Conservation (phyloP, 2,113 vertebrate species). For the Macquaria ambigua region DNA sequence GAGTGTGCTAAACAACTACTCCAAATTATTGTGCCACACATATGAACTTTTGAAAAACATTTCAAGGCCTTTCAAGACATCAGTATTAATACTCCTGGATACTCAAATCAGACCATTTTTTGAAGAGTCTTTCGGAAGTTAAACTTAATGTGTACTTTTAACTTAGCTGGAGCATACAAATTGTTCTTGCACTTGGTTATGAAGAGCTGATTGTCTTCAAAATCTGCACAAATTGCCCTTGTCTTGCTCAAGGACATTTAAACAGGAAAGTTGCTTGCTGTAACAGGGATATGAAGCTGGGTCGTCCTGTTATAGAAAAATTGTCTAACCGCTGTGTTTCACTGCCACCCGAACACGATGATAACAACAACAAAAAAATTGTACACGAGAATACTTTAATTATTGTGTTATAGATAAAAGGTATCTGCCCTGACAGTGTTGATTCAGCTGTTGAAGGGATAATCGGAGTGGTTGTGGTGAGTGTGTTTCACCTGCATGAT, state of each 20-base stretch:
- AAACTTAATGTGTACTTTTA: background rate
- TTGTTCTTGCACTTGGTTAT: background rate
- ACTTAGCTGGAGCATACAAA: background rate
- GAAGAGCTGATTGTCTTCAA: background rate
- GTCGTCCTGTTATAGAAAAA: background rate
- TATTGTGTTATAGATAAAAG: background rate
- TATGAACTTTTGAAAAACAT: no score
- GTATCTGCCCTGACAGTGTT: background rate
- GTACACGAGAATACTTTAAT: background rate
- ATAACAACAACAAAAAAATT: background rate
- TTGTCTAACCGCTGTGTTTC: background rate
- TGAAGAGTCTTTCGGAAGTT: no score
- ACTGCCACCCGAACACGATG: background rate
- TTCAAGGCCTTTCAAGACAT: no score
- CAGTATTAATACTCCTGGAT: no score
- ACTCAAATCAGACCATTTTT: no score
- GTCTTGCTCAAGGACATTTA: background rate
- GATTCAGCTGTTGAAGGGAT: background rate
- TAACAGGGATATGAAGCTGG: background rate
- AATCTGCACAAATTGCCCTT: no score
- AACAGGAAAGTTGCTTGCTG: background rate
- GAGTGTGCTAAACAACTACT: no score
- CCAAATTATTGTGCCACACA: no score
- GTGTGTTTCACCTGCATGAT: conserved; percentile 89
- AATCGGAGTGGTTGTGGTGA: background rate